Conservation (phyloP, 2,888 invertebrate species). For the Chrysomela aeneicollis region DNA sequence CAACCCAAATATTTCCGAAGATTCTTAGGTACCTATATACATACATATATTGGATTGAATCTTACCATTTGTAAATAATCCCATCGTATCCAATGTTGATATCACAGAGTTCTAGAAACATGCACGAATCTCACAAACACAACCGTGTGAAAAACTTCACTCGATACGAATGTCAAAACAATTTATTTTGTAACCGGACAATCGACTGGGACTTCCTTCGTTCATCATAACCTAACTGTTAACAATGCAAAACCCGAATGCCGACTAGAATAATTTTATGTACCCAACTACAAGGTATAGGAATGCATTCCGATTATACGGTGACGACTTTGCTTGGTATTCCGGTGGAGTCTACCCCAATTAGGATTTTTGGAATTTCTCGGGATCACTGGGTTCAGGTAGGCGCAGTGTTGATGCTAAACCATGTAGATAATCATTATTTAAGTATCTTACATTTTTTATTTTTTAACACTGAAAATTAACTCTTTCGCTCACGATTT, state of each 20-base stretch:
- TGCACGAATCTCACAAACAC: constrained; percentile 5
- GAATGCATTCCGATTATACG: neutral
- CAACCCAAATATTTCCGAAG: too few relatives aligned
- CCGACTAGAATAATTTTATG: neutral
- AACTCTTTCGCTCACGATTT: too few relatives aligned
- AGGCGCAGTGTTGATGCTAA: neutral
- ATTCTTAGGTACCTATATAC: too few relatives aligned
- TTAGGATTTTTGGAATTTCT: neutral
- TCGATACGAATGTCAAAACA: constrained; percentile 22
- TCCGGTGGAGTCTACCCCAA: neutral
- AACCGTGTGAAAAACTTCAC: constrained; percentile 18
- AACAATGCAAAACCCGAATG: neutral
- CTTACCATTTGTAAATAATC: constrained; percentile 16
- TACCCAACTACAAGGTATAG: neutral
- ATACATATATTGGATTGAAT: neutral
- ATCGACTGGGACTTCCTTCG: constrained; percentile 20
- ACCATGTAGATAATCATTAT: too few relatives aligned
- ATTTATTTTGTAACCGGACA: constrained; percentile 21
- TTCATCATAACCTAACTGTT: constrained; percentile 14
- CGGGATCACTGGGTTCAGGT: neutral
- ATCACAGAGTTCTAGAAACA: constrained; percentile 5
- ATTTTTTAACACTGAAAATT: too few relatives aligned
- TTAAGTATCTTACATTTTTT: too few relatives aligned
- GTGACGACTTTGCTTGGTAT: neutral
- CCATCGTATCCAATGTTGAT: constrained; percentile 13